A percentile compares a stretch with the other conserved stretches of the same genome.
Evolutionary conservation across 2,113 vertebrate species (phyloP).

Genomic region (Halcyon malimbica): DNA sequence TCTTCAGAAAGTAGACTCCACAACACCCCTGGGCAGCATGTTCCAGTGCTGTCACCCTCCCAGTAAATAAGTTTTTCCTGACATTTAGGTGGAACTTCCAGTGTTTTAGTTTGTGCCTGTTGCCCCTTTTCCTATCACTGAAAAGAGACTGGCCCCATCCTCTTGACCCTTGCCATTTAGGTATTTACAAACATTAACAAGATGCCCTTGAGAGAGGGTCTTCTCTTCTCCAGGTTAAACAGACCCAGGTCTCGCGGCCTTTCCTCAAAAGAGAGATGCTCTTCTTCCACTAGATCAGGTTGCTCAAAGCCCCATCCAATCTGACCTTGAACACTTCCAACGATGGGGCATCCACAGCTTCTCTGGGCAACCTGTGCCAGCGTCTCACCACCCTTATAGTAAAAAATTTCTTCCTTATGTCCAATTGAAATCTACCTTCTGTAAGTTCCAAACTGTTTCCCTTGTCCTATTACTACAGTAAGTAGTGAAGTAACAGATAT

Average conservation of each 20-base stretch:
- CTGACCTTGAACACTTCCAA: neutral
- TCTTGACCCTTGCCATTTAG: neutral
- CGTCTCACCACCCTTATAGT: neutral
- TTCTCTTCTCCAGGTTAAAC: neutral
- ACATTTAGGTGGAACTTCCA: neutral
- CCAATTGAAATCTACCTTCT: neutral
- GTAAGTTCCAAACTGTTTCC: neutral
- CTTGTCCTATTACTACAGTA: neutral
- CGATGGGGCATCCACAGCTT: rapidly evolving
- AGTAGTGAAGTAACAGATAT: neutral
- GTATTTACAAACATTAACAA: neutral
- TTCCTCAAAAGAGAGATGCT: neutral
- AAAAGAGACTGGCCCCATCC: neutral
- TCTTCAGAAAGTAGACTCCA: neutral
- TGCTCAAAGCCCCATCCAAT: neutral
- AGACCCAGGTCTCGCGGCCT: neutral
- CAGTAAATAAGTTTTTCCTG: neutral
- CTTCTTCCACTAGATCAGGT: neutral
- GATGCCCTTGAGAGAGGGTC: neutral
- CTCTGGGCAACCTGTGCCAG: neutral
- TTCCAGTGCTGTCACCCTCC: neutral
- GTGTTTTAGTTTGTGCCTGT: neutral
- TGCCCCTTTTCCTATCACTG: neutral
- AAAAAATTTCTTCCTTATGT: neutral
- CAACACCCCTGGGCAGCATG: neutral